Conservation (phyloP, 2,888 invertebrate species). For the Hetaerina titia region DNA sequence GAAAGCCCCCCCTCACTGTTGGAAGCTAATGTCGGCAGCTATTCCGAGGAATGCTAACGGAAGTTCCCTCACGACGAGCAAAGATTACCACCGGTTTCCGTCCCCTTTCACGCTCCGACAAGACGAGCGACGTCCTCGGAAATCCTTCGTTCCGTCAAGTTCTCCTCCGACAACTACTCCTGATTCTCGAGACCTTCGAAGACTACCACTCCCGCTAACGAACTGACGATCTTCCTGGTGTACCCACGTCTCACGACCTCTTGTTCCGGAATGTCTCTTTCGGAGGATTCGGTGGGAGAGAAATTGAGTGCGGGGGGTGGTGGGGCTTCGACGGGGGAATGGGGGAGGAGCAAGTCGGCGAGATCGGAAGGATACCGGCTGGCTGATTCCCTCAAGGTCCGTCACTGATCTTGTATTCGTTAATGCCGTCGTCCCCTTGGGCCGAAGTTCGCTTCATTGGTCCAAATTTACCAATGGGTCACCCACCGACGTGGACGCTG, state of each 20-base stretch:
- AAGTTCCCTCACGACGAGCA: not conserved
- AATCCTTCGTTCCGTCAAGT: slow-evolving; percentile 16
- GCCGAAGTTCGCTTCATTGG: not conserved
- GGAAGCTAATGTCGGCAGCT: not conserved
- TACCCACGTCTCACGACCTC: too few species aligned
- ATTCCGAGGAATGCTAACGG: not conserved
- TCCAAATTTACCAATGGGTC: slow-evolving; percentile 42
- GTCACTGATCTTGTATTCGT: not conserved
- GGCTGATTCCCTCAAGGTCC: not conserved
- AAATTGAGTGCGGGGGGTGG: too few species aligned
- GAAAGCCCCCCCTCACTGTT: not conserved
- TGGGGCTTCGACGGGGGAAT: too few species aligned
- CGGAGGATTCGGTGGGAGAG: too few species aligned
- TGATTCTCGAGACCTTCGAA: not conserved
- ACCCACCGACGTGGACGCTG: not conserved
- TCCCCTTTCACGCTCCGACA: slow-evolving; percentile 14
- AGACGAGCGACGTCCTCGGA: slow-evolving; percentile 32
- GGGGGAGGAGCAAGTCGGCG: too few species aligned
- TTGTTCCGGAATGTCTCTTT: too few species aligned
- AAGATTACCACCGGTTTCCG: slow-evolving; percentile 19
- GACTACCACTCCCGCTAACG: not conserved
- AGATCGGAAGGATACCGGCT: not conserved
- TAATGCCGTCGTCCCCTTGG: not conserved
- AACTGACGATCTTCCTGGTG: not conserved
- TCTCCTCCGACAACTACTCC: not conserved